These are phyloP conservation scores for Semaprochilodus insignis DNA, from an alignment of 2,797 vertebrate genomes.

Conservation along the genomic window DNA sequence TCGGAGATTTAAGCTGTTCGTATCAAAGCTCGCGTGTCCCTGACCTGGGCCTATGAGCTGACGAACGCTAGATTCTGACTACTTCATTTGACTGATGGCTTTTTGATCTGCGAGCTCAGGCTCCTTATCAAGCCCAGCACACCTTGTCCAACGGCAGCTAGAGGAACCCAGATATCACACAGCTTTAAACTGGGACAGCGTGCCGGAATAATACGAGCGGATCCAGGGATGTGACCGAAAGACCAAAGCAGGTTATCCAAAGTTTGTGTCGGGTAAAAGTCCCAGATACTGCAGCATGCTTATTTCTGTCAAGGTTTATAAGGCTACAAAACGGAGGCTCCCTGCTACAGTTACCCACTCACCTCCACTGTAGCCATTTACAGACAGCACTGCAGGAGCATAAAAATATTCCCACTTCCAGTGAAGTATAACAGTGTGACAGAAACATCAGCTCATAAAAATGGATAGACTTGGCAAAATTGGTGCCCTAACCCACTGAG, in stretches of 20 bases:
- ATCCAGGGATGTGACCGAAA: constrained; percentile 43
- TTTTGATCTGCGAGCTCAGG: constrained; percentile 43
- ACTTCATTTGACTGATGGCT: constrained; percentile 45
- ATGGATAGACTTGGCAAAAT: constrained; percentile 46
- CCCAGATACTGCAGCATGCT: constrained; percentile 41
- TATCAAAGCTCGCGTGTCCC: constrained; percentile 61
- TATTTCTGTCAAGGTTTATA: constrained; percentile 39
- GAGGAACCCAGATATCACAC: constrained; percentile 42
- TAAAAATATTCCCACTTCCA: constrained; percentile 28
- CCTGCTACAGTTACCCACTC: constrained; percentile 37
- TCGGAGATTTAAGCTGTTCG: constrained; percentile 67
- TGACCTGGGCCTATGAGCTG: constrained; percentile 53
- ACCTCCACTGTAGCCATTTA: constrained; percentile 36
- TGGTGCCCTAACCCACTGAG: constrained; percentile 51
- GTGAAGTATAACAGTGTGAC: constrained; percentile 21
- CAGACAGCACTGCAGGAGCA: constrained; percentile 14
- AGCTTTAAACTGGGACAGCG: constrained; percentile 45
- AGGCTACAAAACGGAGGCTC: constrained; percentile 38
- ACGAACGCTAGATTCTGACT: constrained; percentile 40
- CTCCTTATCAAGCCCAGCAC: constrained; percentile 52
- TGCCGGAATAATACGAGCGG: constrained; percentile 43
- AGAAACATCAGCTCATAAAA: constrained; percentile 28
- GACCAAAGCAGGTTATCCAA: constrained; percentile 55
- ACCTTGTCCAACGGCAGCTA: constrained; percentile 48
- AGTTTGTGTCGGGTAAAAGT: constrained; percentile 47